Percentiles rank a stretch among this genome's conserved stretches.
Evolutionary conservation across 2,797 vertebrate genomes (phyloP).

Genomic region (Chloroceryle inda): DNA sequence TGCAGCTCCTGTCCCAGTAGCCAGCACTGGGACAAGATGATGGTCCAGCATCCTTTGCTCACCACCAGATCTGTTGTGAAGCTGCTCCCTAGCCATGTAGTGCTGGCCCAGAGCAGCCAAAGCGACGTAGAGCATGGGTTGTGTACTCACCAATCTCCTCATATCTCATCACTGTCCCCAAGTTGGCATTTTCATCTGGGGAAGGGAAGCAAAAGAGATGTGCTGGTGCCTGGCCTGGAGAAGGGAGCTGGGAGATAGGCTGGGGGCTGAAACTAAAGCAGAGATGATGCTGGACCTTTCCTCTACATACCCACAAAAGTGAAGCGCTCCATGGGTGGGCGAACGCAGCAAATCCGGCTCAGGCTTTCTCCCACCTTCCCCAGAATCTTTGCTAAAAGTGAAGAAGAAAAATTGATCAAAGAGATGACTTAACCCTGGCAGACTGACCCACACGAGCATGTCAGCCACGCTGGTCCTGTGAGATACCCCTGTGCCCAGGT

Average conservation of each 20-base stretch:
- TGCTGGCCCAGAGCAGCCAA: rapidly evolving
- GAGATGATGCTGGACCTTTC: background rate
- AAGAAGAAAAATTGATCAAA: background rate
- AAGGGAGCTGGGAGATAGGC: background rate
- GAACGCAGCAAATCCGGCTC: constrained; percentile 94
- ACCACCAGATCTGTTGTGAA: background rate
- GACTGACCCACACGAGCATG: rapidly evolving
- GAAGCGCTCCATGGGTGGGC: constrained; percentile 93
- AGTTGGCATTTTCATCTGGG: constrained; percentile 96
- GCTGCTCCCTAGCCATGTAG: background rate
- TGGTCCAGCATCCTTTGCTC: background rate
- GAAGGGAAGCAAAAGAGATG: constrained; percentile 15
- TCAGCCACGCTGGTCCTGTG: background rate
- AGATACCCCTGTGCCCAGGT: background rate
- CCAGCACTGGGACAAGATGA: background rate
- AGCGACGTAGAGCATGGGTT: rapidly evolving
- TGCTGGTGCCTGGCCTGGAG: background rate
- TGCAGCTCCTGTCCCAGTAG: rapidly evolving
- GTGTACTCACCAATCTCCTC: constrained; percentile 92
- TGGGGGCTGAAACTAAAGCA: background rate
- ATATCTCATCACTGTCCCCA: constrained; percentile 94
- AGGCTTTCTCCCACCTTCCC: constrained; percentile 95
- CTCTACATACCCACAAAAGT: constrained; percentile 92
- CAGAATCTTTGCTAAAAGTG: constrained; percentile 89
- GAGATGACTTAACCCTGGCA: background rate